phyloP scores from a whole-genome alignment of 2,113 vertebrate species.

The Phyllostomus discolor region DNA sequence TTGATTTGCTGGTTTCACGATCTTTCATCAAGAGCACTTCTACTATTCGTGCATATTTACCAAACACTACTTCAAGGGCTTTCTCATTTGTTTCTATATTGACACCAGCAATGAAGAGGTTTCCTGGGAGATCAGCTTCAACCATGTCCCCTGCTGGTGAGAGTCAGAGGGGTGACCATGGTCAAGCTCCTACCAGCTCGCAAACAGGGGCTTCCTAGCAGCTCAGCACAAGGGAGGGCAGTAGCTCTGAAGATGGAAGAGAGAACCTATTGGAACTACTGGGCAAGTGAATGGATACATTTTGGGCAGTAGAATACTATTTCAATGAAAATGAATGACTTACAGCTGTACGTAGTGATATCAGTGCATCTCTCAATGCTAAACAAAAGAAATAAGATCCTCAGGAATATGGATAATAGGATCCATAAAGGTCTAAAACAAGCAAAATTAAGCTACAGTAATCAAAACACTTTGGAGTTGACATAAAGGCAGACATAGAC shows the following conservation, averaged over 20 bases:
- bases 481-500: not conserved
- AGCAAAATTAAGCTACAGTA: not conserved
- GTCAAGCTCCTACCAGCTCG: not conserved
- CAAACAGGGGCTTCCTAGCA: not conserved
- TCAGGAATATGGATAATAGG: not conserved
- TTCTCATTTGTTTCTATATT: slow-evolving; percentile 98
- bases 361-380: not conserved
- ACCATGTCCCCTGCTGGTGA: slow-evolving; percentile 84
- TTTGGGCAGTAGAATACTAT: not conserved
- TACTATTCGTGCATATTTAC: slow-evolving; percentile 95
- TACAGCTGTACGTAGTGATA: not conserved
- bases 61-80: slow-evolving; percentile 93
- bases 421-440: not conserved
- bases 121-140: slow-evolving; percentile 96
- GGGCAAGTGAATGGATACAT: not conserved
- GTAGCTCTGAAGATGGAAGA: not conserved
- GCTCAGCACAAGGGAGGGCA: not conserved
- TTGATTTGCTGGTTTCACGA: slow-evolving; percentile 96
- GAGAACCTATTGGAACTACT: not conserved
- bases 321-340: not conserved
- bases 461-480: not conserved
- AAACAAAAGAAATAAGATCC: not conserved
- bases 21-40: slow-evolving; percentile 99
- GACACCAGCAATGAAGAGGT: slow-evolving; percentile 96
- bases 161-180: not conserved